Evolutionary conservation across 2,113 vertebrate species (phyloP).

Genomic region (Pionites leucogaster): DNA sequence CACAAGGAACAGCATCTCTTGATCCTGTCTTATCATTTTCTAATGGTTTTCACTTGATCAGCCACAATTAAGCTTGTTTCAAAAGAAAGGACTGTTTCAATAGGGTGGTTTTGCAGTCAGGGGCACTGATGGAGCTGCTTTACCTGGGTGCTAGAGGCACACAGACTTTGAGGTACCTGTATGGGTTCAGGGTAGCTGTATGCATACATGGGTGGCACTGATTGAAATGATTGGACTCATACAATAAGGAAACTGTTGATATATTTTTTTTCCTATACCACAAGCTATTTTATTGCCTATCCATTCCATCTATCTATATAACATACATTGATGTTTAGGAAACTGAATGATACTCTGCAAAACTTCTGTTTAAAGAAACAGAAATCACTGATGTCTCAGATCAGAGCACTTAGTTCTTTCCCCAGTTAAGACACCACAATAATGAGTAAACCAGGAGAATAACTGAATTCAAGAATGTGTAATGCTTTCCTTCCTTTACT

Average conservation of each 20-base stretch:
- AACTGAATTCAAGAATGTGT: background rate
- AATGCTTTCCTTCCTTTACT: background rate
- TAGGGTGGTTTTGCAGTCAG: background rate
- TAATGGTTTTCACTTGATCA: background rate
- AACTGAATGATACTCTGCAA: background rate
- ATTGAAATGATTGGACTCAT: background rate
- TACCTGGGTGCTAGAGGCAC: rapidly evolving
- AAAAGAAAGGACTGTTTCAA: background rate
- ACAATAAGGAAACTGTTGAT: background rate
- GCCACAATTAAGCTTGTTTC: background rate
- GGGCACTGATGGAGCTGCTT: background rate
- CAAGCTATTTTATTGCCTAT: background rate
- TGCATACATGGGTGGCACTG: rapidly evolving
- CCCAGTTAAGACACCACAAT: background rate
- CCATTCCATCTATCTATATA: background rate
- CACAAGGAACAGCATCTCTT: background rate
- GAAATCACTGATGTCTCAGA: background rate
- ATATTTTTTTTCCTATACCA: background rate
- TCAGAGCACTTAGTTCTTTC: background rate
- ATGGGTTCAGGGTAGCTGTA: background rate
- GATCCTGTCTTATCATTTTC: rapidly evolving
- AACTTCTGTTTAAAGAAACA: background rate
- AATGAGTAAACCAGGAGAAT: background rate
- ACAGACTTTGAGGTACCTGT: background rate
- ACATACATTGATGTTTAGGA: background rate